Evolutionary conservation across 2,113 vertebrate genomes (phyloP).

Genomic region (Tychaedon coryphoeus): DNA sequence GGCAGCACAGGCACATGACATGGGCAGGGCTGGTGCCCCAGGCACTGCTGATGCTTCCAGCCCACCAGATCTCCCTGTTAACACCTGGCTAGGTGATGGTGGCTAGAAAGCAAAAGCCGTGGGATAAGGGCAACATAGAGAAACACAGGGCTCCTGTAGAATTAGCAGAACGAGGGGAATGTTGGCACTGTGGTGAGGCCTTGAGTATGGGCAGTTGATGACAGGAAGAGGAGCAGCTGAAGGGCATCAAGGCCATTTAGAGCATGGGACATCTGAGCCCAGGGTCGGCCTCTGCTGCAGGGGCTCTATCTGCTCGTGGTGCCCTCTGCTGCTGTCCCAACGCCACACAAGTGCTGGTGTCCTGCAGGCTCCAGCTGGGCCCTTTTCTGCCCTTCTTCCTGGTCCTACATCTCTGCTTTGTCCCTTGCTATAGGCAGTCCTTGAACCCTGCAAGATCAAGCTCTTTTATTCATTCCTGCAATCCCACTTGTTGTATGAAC

Average conservation of each 20-base stretch:
- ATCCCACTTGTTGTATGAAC: background rate
- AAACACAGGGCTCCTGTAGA: background rate
- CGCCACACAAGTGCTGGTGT: background rate
- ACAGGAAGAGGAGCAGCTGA: background rate
- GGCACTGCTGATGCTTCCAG: background rate
- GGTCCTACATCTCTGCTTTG: background rate
- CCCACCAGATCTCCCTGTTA: background rate
- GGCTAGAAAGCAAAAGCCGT: background rate
- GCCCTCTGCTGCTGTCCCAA: background rate
- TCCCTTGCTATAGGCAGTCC: background rate
- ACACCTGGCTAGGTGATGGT: accelerated
- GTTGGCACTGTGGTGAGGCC: background rate
- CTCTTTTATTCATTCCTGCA: background rate
- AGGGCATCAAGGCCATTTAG: background rate
- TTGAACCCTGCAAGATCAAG: background rate
- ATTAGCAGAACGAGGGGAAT: background rate
- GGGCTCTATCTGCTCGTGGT: background rate
- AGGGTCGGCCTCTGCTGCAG: background rate
- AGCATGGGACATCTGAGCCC: background rate
- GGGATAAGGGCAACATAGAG: background rate
- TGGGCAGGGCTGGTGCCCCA: accelerated
- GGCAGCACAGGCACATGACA: background rate
- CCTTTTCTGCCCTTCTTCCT: background rate
- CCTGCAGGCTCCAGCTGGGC: background rate
- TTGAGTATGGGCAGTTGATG: background rate